phyloP scores from a whole-genome alignment of 2,888 invertebrate species.

The Nemurella pictetii region DNA sequence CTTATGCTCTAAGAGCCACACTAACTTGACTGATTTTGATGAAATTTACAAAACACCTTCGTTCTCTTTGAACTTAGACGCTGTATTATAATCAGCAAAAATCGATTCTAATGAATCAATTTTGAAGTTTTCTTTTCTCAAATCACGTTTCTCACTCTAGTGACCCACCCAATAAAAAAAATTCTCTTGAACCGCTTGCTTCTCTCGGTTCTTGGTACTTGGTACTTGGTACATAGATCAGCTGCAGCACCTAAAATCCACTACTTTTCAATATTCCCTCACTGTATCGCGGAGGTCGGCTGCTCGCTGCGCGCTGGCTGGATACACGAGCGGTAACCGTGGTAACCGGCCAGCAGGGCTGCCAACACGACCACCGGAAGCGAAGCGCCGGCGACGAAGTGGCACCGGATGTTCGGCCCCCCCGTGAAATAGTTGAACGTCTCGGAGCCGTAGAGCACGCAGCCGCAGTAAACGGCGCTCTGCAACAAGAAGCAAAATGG shows the following conservation, averaged over 20 bases:
- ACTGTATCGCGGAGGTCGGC: background rate
- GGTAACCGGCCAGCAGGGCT: slow-evolving; percentile 48
- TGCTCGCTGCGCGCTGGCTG: background rate
- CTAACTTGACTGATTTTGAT: too few relatives aligned
- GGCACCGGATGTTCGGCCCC: slow-evolving; percentile 51
- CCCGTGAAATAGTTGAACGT: slow-evolving; percentile 51
- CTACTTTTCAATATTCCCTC: too few relatives aligned
- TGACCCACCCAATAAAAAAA: too few relatives aligned
- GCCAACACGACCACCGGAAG: slow-evolving; percentile 47
- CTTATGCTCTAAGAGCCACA: too few relatives aligned
- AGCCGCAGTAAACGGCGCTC: slow-evolving; percentile 49
- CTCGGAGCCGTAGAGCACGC: slow-evolving; percentile 51
- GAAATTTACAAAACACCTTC: too few relatives aligned
- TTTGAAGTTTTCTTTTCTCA: too few relatives aligned
- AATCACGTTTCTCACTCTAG: too few relatives aligned
- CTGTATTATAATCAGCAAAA: too few relatives aligned
- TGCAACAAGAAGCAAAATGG: background rate
- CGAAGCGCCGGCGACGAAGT: slow-evolving; percentile 46
- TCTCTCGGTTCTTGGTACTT: too few relatives aligned
- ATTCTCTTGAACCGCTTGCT: too few relatives aligned
- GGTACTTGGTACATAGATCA: background rate
- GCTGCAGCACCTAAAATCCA: background rate
- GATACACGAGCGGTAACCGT: slow-evolving; percentile 51
- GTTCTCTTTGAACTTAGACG: too few relatives aligned
- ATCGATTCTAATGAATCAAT: too few relatives aligned